Conservation (phyloP, 2,113 vertebrate species). For the Urocitellus parryii region DNA sequence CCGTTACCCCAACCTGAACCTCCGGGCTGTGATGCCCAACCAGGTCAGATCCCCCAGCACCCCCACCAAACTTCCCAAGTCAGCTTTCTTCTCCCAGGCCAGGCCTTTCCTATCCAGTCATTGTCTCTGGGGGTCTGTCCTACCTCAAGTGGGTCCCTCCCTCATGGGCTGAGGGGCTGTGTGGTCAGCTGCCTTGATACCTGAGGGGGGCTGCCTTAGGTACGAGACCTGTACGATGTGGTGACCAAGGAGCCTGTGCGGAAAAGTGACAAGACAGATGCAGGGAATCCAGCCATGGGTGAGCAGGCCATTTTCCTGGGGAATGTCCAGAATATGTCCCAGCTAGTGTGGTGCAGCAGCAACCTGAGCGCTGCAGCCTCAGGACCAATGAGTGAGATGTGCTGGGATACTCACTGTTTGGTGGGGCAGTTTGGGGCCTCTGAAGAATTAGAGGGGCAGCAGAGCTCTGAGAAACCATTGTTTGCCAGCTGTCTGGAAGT, state of each 20-base stretch:
- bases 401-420: rapidly evolving
- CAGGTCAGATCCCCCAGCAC: constrained; percentile 88
- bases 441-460: not conserved
- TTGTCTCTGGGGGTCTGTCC: not conserved
- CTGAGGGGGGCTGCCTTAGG: constrained; percentile 78
- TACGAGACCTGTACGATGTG: constrained; percentile 89
- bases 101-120: not conserved
- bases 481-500: rapidly evolving
- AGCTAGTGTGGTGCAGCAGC: too few species aligned
- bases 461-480: not conserved
- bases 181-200: not conserved
- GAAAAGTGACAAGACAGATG: constrained; percentile 72
- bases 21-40: constrained; percentile 88
- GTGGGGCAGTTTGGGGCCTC: not conserved
- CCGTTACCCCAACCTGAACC: constrained; percentile 94
- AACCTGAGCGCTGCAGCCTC: too few species aligned
- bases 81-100: not conserved
- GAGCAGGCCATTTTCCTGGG: not conserved
- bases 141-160: not conserved
- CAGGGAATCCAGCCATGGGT: not conserved
- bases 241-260: constrained; percentile 81
- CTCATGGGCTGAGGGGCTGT: not conserved
- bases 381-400: not conserved
- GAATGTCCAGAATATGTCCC: not conserved
- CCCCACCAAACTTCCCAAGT: not conserved